These are phyloP conservation scores for Andrena dorsata DNA, from an alignment of 2,888 invertebrate species.

Conservation along the genomic window DNA sequence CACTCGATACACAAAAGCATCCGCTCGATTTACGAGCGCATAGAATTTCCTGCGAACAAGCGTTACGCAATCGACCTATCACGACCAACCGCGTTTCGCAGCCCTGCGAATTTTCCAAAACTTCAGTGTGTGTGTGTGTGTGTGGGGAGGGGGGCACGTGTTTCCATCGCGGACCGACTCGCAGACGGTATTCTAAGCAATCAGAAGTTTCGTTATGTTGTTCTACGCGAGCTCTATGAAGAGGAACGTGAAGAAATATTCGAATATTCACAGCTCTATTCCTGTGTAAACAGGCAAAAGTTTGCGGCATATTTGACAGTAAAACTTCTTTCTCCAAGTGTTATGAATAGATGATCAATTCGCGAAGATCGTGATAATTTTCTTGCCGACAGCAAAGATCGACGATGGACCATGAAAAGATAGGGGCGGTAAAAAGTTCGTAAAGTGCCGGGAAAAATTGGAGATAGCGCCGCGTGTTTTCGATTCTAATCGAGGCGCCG, in stretches of 20 bases:
- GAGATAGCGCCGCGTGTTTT: background rate
- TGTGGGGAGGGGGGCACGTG: background rate
- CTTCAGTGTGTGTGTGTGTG: background rate
- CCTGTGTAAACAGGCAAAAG: no score
- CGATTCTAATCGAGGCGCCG: background rate
- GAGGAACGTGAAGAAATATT: background rate
- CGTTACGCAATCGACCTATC: slow-evolving; percentile 33
- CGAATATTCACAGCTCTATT: no score
- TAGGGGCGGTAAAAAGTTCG: slow-evolving; percentile 1
- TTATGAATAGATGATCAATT: no score
- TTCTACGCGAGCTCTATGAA: background rate
- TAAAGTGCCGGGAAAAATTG: background rate
- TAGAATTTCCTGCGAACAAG: slow-evolving; percentile 43
- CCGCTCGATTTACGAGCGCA: slow-evolving; percentile 70
- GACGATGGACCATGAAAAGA: background rate
- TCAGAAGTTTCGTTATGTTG: background rate
- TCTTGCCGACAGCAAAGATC: background rate
- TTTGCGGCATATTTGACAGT: no score
- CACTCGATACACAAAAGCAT: slow-evolving; percentile 72
- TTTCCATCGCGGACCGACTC: background rate
- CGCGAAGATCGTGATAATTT: no score
- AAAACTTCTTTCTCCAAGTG: no score
- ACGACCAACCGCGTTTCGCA: background rate
- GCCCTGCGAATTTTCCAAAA: background rate
- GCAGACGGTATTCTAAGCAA: background rate